phyloP scores from a whole-genome alignment of 1,140 invertebrate genomes.

The Drosophila neocordata region DNA sequence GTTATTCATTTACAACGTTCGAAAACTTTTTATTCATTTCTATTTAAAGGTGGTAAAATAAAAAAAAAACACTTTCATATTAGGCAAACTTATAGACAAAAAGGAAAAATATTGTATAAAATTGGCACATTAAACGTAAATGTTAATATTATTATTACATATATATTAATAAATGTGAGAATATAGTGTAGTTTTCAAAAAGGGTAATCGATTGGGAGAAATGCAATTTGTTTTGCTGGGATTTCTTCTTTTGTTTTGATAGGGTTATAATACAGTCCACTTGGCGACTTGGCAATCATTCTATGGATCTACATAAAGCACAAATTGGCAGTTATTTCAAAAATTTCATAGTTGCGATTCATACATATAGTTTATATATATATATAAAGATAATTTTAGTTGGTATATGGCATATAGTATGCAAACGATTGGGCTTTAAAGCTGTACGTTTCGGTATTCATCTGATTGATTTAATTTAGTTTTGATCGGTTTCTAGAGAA shows the following conservation, averaged over 20 bases:
- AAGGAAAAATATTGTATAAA: slow-evolving; percentile 51
- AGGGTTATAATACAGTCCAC: slow-evolving; percentile 68
- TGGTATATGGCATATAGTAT: slow-evolving; percentile 49
- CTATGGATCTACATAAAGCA: slow-evolving; percentile 40
- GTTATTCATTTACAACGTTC: slow-evolving; percentile 65
- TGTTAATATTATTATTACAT: slow-evolving; percentile 68
- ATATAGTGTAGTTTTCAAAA: slow-evolving; percentile 50
- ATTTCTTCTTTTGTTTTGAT: slow-evolving; percentile 20
- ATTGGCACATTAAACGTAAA: slow-evolving; percentile 76
- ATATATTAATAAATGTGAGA: slow-evolving; percentile 24
- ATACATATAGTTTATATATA: slow-evolving; percentile 36
- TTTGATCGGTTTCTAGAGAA: slow-evolving; percentile 58
- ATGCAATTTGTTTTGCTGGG: slow-evolving; percentile 36
- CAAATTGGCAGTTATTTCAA: slow-evolving; percentile 65
- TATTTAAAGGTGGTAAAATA: slow-evolving; percentile 34
- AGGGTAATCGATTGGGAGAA: slow-evolving; percentile 39
- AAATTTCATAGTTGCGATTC: slow-evolving; percentile 24
- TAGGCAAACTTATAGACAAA: slow-evolving; percentile 66
- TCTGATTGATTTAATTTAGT: slow-evolving; percentile 41
- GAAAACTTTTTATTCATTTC: slow-evolving; percentile 60
- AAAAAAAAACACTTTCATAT: slow-evolving; percentile 51
- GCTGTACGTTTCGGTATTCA: slow-evolving; percentile 48
- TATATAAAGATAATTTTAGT: slow-evolving; percentile 13
- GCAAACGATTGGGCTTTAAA: slow-evolving; percentile 60
- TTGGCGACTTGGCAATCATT: slow-evolving; percentile 57